Base-by-base conservation (phyloP, 2,797 vertebrate species). In the Poecilia picta region DNA sequence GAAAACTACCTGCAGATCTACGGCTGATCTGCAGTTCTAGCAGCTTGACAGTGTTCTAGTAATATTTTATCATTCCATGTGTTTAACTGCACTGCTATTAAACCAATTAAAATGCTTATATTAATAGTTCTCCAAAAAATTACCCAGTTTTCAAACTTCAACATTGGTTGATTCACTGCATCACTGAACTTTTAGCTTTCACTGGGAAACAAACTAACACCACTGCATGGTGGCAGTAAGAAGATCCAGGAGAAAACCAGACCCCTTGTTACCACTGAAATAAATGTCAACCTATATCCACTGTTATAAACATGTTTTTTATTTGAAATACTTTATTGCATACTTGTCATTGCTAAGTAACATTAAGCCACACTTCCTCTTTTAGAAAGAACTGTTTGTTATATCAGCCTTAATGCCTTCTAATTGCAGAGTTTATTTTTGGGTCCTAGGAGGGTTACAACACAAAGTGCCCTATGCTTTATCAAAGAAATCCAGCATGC, bases 401-500 rank as follows among this genome's bases (percentile, higher is more conserved):
- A 73, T 2, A 31, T 77, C 5, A n/a, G 45, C 18, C 64, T 49
- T 76, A 51, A 15, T 36, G 31, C 28, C 45, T 23, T 16, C 5
- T 4, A 57, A 57, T 41, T 55, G 2, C 20, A 75, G 31, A n/a
- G 12, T 62, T 57, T 16, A 43, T 59, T 80, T 31, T 45, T 10
- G 12, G 51, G 6, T 70, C 20, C 16, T 23, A 45, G 74, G n/a
- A 64, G 4, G 66, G 39, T 33, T 43, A 16, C 28, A 39, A 31
- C 43, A 70, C n/a, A 72, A 73, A 83, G 49, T 46, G 23, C 0
- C 46, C 57, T 0, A 36, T 36, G 8, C 20, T 1, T n/a, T 4
- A 57, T 43, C 68, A 81, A 18, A 59, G 36, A 55, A 68, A 79
- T 75, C 79, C 76, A 86, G 75, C 72, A 70, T 66, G 73, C 62